phyloP scores from a whole-genome alignment of 2,797 vertebrate species.

The Cossypha dichroa region DNA sequence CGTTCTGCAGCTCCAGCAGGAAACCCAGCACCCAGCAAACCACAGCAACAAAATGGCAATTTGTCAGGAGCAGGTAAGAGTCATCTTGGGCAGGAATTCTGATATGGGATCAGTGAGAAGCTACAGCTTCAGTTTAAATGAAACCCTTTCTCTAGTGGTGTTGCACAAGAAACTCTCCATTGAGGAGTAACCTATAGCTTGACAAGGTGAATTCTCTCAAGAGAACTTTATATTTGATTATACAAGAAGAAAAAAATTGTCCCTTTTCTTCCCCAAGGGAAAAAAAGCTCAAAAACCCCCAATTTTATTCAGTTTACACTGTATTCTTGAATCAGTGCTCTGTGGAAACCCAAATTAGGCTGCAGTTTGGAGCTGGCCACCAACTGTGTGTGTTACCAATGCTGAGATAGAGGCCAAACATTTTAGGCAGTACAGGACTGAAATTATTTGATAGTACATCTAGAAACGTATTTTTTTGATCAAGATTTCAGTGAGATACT shows the following conservation, averaged over 20 bases:
- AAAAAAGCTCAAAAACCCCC: fast-evolving
- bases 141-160: background rate
- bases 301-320: background rate
- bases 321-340: background rate
- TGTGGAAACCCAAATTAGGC: background rate
- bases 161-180: background rate
- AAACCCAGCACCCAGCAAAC: slow-evolving; percentile 51
- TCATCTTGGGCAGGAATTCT: background rate
- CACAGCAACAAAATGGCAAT: slow-evolving; percentile 65
- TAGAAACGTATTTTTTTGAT: background rate
- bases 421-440: background rate
- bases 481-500: background rate
- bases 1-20: slow-evolving; percentile 44
- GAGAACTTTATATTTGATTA: background rate
- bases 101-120: background rate
- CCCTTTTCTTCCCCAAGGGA: background rate
- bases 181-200: background rate
- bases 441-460: background rate
- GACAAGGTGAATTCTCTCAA: background rate
- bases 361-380: background rate
- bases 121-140: background rate
- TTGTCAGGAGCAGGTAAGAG: slow-evolving; percentile 65
- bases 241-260: fast-evolving
- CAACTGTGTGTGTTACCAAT: background rate
- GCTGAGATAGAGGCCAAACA: background rate